Evolutionary conservation across 2,113 vertebrate species (phyloP).

Genomic region (Ceyx margarethae): DNA sequence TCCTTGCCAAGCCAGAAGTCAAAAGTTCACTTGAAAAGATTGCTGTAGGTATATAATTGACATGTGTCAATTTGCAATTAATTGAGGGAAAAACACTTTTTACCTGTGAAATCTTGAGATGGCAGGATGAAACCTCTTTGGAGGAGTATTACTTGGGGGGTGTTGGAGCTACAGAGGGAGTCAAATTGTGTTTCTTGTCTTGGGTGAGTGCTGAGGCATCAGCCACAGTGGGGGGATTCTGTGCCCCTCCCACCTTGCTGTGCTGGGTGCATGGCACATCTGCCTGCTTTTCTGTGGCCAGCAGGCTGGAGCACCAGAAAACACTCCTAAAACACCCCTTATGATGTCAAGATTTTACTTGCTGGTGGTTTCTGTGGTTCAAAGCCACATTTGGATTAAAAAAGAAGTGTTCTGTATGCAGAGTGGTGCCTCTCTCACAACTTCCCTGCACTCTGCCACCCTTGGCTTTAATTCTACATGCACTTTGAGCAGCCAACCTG

Average conservation of each 20-base stretch:
- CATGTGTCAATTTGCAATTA: not conserved
- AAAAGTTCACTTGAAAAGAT: not conserved
- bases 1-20: not conserved
- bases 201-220: not conserved
- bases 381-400: not conserved
- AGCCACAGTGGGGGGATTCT: accelerated
- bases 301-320: not conserved
- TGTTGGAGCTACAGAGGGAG: not conserved
- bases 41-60: not conserved
- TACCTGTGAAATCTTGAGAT: not conserved
- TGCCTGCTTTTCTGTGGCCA: not conserved
- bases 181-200: not conserved
- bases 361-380: not conserved
- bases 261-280: not conserved
- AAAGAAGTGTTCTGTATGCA: not conserved
- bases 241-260: not conserved
- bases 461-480: not conserved
- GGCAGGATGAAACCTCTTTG: not conserved
- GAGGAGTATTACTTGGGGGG: not conserved
- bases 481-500: not conserved
- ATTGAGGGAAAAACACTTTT: not conserved
- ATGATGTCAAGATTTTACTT: not conserved
- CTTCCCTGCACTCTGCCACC: not conserved
- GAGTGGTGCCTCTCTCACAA: not conserved
- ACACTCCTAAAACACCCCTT: not conserved